These are phyloP conservation scores for Drosophila rellima DNA, from an alignment of 2,888 invertebrate genomes.

Conservation along the genomic window DNA sequence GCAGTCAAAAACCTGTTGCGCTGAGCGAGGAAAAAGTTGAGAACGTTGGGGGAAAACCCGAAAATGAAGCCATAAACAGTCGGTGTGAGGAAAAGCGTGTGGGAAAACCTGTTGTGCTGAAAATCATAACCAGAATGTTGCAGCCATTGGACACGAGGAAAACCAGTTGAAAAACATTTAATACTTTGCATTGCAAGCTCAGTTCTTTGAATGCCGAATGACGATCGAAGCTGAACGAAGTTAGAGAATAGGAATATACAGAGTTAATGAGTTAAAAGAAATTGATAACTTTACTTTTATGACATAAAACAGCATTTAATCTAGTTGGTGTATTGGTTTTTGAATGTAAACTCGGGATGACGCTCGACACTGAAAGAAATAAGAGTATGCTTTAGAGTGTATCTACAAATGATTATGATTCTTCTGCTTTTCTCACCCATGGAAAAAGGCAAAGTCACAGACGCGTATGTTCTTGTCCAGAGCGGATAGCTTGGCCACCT, in stretches of 20 bases:
- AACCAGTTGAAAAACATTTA: constrained; percentile 19
- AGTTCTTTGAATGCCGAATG: too few species aligned
- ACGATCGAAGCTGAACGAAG: too few species aligned
- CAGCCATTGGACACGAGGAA: constrained; percentile 35
- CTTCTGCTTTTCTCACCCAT: constrained; percentile 86
- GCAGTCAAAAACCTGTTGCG: constrained; percentile 24
- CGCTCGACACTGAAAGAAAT: constrained; percentile 86
- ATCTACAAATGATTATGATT: not conserved
- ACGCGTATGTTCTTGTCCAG: constrained; percentile 90
- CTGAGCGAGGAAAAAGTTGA: constrained; percentile 1
- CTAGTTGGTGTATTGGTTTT: constrained; percentile 79
- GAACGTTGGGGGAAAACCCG: constrained; percentile 4
- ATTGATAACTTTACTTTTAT: not conserved
- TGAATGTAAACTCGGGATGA: constrained; percentile 91
- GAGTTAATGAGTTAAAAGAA: too few species aligned
- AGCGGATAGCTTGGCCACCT: constrained; percentile 88
- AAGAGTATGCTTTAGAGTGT: not conserved
- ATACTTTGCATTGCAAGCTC: not conserved
- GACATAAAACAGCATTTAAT: not conserved
- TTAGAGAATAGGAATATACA: too few species aligned
- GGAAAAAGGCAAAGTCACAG: constrained; percentile 90
- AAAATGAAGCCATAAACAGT: constrained; percentile 14
- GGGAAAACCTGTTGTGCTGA: constrained; percentile 77
- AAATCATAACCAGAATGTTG: constrained; percentile 70
- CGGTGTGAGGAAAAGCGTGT: constrained; percentile 20